These are phyloP conservation scores for Ophonus ardosiacus DNA, from an alignment of 2,888 invertebrate genomes.

Conservation along the genomic window DNA sequence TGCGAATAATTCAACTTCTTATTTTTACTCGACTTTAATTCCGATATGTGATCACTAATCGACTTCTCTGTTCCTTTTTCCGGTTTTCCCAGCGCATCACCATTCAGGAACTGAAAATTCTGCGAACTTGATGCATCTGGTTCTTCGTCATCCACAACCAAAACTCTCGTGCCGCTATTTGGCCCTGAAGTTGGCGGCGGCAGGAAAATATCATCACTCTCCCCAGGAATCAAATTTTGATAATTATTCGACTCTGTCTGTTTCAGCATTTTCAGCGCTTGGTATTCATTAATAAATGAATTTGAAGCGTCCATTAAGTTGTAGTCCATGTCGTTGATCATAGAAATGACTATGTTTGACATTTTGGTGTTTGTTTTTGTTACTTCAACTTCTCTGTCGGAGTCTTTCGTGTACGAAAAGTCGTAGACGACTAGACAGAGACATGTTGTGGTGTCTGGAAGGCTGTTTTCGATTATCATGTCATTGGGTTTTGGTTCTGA, in stretches of 20 bases:
- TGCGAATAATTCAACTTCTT: constrained; percentile 74
- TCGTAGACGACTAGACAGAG: constrained; percentile 84
- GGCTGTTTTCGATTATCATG: constrained; percentile 79
- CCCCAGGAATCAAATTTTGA: constrained; percentile 74
- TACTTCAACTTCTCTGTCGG: constrained; percentile 76
- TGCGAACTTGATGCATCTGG: constrained; percentile 71
- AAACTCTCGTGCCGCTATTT: constrained; percentile 71
- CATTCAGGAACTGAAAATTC: constrained; percentile 71
- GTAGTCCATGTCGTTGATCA: constrained; percentile 59
- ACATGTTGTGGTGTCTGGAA: constrained; percentile 68
- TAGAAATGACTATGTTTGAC: constrained; percentile 63
- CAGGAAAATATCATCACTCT: constrained; percentile 74
- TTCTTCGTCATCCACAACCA: constrained; percentile 72
- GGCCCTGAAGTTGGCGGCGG: constrained; percentile 63
- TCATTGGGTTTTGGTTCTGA: constrained; percentile 65
- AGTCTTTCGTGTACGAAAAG: constrained; percentile 82
- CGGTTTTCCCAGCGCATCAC: constrained; percentile 63
- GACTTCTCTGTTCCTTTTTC: constrained; percentile 69
- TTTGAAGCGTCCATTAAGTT: constrained; percentile 53
- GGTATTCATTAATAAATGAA: constrained; percentile 55
- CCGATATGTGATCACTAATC: constrained; percentile 75
- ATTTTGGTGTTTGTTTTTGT: constrained; percentile 70
- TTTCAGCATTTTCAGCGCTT: constrained; percentile 58
- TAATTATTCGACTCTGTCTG: constrained; percentile 68
- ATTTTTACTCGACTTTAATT: constrained; percentile 72